A percentile compares a stretch with the other conserved stretches of the same genome.
Conservation (phyloP, 2,888 invertebrate genomes). For the Lasius fuliginosus region DNA sequence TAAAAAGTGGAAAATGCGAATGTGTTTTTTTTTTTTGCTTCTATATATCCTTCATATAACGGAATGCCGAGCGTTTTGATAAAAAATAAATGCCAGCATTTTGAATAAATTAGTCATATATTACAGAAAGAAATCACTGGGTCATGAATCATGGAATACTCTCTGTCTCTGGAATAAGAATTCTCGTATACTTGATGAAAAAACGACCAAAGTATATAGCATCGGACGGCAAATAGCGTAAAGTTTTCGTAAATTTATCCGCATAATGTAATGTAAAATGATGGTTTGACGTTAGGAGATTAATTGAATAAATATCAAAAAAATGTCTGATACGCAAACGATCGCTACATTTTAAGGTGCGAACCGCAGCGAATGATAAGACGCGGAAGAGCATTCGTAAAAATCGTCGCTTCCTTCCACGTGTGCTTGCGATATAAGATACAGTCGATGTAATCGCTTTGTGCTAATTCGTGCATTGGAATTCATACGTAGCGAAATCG, state of each 20-base stretch:
- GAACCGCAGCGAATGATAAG: background rate
- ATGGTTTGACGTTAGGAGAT: background rate
- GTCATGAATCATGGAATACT: slow-evolving; percentile 9
- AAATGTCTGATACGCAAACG: background rate
- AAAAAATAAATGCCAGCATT: slow-evolving; percentile 6
- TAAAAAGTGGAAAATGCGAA: background rate
- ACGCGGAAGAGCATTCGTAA: background rate
- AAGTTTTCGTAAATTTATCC: slow-evolving; percentile 6
- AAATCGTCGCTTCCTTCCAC: slow-evolving; percentile 12
- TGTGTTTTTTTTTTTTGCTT: background rate
- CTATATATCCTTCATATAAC: background rate
- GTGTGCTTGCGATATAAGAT: slow-evolving; percentile 22
- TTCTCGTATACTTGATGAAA: background rate
- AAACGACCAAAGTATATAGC: slow-evolving; percentile 29
- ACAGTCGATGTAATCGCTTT: slow-evolving; percentile 18
- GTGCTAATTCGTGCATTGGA: background rate
- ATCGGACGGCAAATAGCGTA: background rate
- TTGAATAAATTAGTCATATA: background rate
- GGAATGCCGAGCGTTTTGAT: background rate
- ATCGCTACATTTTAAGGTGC: background rate
- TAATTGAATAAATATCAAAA: slow-evolving; percentile 11
- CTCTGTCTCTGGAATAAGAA: background rate
- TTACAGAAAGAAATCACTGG: slow-evolving; percentile 12
- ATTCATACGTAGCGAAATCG: background rate
- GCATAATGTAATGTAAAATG: background rate